phyloP scores from a whole-genome alignment of 2,113 vertebrate species.

The Peromyscus polionotus region DNA sequence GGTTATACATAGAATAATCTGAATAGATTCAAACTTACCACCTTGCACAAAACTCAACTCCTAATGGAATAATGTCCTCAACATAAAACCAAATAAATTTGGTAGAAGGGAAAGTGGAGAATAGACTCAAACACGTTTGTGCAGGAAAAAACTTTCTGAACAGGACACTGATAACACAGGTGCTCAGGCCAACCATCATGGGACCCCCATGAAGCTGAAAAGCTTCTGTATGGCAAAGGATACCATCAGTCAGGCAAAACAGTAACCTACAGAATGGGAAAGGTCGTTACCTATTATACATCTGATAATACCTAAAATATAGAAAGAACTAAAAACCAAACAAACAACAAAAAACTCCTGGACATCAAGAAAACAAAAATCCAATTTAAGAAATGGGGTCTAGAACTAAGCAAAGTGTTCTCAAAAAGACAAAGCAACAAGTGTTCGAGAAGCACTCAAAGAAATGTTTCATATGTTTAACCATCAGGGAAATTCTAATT shows the following conservation, averaged over 20 bases:
- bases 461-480: background rate
- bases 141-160: background rate
- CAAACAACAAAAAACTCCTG: background rate
- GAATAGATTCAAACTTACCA: background rate
- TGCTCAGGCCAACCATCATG: background rate
- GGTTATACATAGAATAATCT: background rate
- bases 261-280: background rate
- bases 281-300: background rate
- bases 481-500: background rate
- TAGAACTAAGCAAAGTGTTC: background rate
- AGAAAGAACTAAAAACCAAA: background rate
- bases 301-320: background rate
- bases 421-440: background rate
- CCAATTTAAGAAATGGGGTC: background rate
- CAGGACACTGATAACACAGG: background rate
- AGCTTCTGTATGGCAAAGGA: background rate
- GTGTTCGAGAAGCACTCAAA: background rate
- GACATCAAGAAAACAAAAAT: background rate
- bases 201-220: background rate
- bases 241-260: background rate
- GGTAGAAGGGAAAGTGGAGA: background rate
- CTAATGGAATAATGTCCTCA: background rate
- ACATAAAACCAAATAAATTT: background rate
- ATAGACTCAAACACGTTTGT: background rate
- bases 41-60: background rate